Base-by-base conservation (phyloP, 2,797 vertebrate species). In the Tamandua tetradactyla region DNA sequence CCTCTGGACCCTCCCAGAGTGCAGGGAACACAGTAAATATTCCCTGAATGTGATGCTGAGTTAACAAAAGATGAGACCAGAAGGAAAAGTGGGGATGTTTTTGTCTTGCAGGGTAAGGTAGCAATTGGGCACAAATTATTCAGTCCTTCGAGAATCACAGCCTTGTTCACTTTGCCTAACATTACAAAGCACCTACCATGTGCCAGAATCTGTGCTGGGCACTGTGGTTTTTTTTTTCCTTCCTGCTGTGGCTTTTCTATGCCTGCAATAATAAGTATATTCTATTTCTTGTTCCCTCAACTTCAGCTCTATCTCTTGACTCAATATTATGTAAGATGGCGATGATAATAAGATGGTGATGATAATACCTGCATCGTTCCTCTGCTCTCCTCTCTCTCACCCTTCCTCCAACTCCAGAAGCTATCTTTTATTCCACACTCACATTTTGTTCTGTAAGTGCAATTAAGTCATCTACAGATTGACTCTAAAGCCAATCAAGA, bases 241-340 rank as follows among this genome's bases (percentile, higher is more conserved):
- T 55, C 20, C 55, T 55, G 55, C 22, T 55, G 52, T 55, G 52
- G 72, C 18, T 71, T 93, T 82, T 47, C 37, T n/a, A 25, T 62
- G 22, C 71, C 44, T 91, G 23, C 1, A 82, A 35, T 66, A 75
- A 57, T 35, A 91, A n/a, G 10, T 62, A 30, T 82, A 42, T 83
- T 91, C 91, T 93, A 52, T 49, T 93, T 93, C 52, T 87, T 81
- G 1, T 93, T 80, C 40, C 40, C 8, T 90, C 30, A 64, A 40
- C 14, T 83, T 92, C 81, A 75, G 17, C 18, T 71, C 8, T 47
- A 84, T 42, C 57, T 91, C 62, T 32, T 82, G 14, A 84, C 72
- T 89, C 27, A 93, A 22, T 42, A 32, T 14, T 82, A 35, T 68
- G 22, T 87, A 72, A 55, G 55, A 55, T 22, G 55, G 18, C 18